Evolutionary conservation across 2,113 vertebrate species (phyloP).

Genomic region (Ondatra zibethicus): DNA sequence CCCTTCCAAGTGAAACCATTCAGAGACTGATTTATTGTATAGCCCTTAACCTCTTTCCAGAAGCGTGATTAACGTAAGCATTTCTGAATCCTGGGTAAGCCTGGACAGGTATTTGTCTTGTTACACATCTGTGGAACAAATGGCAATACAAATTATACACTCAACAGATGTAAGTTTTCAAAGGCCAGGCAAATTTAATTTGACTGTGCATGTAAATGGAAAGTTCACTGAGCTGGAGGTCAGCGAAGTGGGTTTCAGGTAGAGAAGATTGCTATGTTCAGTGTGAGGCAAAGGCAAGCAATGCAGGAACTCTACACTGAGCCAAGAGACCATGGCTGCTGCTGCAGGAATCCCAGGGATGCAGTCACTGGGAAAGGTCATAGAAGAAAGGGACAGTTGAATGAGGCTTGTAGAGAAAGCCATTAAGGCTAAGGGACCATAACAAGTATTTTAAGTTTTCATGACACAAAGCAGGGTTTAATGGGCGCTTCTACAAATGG

Average conservation of each 20-base stretch:
- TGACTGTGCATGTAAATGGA: slow-evolving; percentile 82
- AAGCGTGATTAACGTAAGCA: slow-evolving; percentile 85
- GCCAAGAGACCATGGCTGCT: slow-evolving; percentile 4
- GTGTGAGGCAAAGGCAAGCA: slow-evolving; percentile 33
- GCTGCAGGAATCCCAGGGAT: rapidly evolving
- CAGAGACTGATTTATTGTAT: slow-evolving; percentile 87
- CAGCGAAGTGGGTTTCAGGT: slow-evolving; percentile 67
- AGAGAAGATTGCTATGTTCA: slow-evolving; percentile 27
- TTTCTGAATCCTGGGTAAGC: slow-evolving; percentile 86
- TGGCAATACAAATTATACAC: slow-evolving; percentile 84
- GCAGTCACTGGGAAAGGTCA: background rate
- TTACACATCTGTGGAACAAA: slow-evolving; percentile 89
- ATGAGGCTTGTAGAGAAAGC: background rate
- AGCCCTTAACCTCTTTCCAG: slow-evolving; percentile 86
- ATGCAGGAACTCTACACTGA: slow-evolving; percentile 45
- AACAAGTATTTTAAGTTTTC: slow-evolving; percentile 26
- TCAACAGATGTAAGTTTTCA: slow-evolving; percentile 85
- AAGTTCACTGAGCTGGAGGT: slow-evolving; percentile 77
- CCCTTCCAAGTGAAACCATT: slow-evolving; percentile 89
- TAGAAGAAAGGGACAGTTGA: background rate
- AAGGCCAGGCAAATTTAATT: slow-evolving; percentile 82
- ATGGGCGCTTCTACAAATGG: background rate
- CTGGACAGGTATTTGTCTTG: slow-evolving; percentile 88
- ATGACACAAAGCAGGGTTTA: background rate
- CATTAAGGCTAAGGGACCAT: background rate